A percentile compares a stretch with the other conserved stretches of the same genome.
Conservation (phyloP, 2,888 invertebrate genomes). For the Drosophila parthenogenetica region DNA sequence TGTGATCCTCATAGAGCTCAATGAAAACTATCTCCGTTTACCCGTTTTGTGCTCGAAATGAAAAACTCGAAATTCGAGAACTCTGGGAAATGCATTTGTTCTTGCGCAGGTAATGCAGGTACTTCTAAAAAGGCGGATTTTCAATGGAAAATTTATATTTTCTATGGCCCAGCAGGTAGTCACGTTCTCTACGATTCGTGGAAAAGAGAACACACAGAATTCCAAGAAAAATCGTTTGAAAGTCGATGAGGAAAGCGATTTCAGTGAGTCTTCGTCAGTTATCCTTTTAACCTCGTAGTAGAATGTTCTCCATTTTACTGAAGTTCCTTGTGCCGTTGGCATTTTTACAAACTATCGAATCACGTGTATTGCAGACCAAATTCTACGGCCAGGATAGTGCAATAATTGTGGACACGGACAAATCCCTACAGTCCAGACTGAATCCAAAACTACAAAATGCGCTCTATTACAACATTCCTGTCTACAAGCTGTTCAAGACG, state of each 20-base stretch:
- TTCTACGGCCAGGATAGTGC: conserved; percentile 71
- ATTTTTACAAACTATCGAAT: conserved; percentile 52
- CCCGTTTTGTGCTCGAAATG: background rate
- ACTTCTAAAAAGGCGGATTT: conserved; percentile 33
- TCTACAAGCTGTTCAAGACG: conserved; percentile 66
- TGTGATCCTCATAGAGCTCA: background rate
- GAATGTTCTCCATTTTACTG: conserved; percentile 43
- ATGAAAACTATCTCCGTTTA: background rate
- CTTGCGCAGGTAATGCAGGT: conserved; percentile 47
- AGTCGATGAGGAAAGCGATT: conserved; percentile 21
- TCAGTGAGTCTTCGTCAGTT: conserved; percentile 46
- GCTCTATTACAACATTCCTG: conserved; percentile 62
- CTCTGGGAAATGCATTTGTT: conserved; percentile 24
- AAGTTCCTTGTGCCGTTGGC: conserved; percentile 45
- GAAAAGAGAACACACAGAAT: conserved; percentile 35
- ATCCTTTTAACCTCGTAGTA: conserved; percentile 52
- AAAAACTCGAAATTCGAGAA: conserved; percentile 28
- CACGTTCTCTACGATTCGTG: conserved; percentile 43
- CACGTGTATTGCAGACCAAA: conserved; percentile 45
- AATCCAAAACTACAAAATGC: conserved; percentile 56
- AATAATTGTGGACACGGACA: conserved; percentile 63
- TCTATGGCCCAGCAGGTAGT: conserved; percentile 63
- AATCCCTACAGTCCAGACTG: conserved; percentile 15
- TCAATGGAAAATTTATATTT: conserved; percentile 64
- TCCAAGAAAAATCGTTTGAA: conserved; percentile 35